A percentile compares a stretch with the other conserved stretches of the same genome.
phyloP scores from a whole-genome alignment of 2,797 vertebrate genomes.

The Molossus alvarezi region DNA sequence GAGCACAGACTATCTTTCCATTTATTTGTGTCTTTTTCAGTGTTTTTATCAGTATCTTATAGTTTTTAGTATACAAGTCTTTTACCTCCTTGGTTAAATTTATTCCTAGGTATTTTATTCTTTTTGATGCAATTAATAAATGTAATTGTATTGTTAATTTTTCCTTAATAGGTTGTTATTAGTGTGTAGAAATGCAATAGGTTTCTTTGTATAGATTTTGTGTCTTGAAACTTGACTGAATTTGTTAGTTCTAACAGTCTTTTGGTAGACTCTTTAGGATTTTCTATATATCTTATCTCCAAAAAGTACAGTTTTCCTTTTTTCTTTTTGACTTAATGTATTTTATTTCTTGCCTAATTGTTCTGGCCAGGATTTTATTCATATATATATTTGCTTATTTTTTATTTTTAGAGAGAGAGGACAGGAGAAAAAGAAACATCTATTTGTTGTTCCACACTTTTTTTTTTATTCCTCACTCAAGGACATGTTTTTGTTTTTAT shows the following conservation, averaged over 20 bases:
- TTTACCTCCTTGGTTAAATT: not conserved
- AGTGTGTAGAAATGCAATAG: not conserved
- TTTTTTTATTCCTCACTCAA: too few species aligned
- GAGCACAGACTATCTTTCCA: not conserved
- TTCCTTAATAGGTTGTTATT: not conserved
- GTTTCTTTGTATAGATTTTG: not conserved
- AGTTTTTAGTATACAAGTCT: not conserved
- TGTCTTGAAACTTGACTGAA: not conserved
- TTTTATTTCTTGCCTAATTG: not conserved
- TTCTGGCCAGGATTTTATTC: not conserved
- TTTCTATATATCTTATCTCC: not conserved
- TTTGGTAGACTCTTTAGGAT: not conserved
- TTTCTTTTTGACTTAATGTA: not conserved
- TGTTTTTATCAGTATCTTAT: not conserved
- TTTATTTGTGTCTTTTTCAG: not conserved
- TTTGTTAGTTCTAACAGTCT: not conserved
- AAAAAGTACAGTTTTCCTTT: not conserved
- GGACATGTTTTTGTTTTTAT: too few species aligned
- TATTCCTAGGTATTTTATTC: not conserved
- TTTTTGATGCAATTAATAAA: not conserved
- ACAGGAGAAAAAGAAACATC: too few species aligned
- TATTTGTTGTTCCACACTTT: too few species aligned
- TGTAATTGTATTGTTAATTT: not conserved
- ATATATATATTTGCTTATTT: too few species aligned
- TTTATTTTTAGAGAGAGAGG: too few species aligned